Percentiles rank a stretch among this genome's conserved stretches.
Evolutionary conservation across 2,113 vertebrate species (phyloP).

Genomic region (Brachionichthys hirsutus): DNA sequence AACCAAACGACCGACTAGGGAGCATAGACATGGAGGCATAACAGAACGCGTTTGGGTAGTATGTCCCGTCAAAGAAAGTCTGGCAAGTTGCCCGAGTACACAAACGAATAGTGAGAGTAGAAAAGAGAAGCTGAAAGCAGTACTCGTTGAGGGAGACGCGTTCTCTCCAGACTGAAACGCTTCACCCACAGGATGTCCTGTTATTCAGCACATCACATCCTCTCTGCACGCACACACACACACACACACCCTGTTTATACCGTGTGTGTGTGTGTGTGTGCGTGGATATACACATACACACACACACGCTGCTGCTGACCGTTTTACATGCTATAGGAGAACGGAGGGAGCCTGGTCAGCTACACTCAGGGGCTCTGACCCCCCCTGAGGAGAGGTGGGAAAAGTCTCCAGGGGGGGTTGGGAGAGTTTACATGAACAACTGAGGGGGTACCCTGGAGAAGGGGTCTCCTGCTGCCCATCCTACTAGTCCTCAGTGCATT

Average conservation of each 20-base stretch:
- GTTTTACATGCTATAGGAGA: conserved; percentile 31
- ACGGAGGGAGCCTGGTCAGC: conserved; percentile 40
- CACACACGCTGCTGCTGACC: conserved; percentile 40
- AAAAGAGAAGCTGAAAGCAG: conserved; percentile 55
- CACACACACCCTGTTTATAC: conserved; percentile 39
- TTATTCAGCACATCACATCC: conserved; percentile 20
- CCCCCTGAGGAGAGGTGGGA: conserved; percentile 4
- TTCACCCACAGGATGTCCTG: conserved; percentile 33
- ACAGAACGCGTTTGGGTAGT: conserved; percentile 25
- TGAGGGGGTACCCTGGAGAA: conserved; percentile 10
- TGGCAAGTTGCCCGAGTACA: conserved; percentile 49
- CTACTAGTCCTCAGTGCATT: conserved; percentile 62
- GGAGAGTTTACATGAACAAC: conserved; percentile 31
- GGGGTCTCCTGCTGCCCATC: conserved; percentile 43
- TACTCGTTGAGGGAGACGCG: conserved; percentile 43
- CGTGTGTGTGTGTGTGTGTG: conserved; percentile 12
- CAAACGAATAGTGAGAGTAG: conserved; percentile 63
- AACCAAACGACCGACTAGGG: conserved; percentile 31
- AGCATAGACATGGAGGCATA: conserved; percentile 57
- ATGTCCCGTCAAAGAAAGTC: conserved; percentile 49
- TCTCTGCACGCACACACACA: conserved; percentile 42
- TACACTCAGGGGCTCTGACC: conserved; percentile 26
- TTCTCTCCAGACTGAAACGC: conserved; percentile 37
- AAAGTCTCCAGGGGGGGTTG: conserved; percentile 18
- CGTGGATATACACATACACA: conserved; percentile 37